Evolutionary conservation across 2,888 invertebrate species (phyloP), one percentile per base, ranked within the genome.

Genomic region (Oeneis ivallda): DNA sequence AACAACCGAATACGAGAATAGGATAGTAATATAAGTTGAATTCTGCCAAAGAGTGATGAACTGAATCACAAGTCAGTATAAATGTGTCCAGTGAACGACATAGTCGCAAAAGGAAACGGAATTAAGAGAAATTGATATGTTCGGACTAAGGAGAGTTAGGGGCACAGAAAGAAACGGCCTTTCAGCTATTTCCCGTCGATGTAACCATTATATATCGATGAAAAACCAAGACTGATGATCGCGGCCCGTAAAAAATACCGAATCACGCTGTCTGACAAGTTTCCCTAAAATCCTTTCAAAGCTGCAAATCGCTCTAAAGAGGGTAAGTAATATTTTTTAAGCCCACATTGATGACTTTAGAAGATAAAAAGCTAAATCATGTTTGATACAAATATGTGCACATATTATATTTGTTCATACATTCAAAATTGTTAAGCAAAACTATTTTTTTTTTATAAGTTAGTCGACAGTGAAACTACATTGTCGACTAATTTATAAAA

Each of bases 231-330:
- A 84, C 82, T 79, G 82, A 84, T 83, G 84, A 75, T 77, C 69
- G 66, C 64, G 67, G 65, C 59, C 62, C 66, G 66, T 68, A 73
- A 80, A 82, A 83, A 74, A 60, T 74, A 76, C 77, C 75, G 79
- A 81, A 76, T 85, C 85, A 84, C 80, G 82, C 77, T 80, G 77
- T 79, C 80, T 77, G 78, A 79, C 74, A 75, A 72, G 65, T 77
- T 80, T 75, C 74, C 75, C 79, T 77, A 73, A 74, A 77, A 77
- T 79, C 78, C 76, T 79, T 80, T 76, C 75, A 69, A 64, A 65
- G 62, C 65, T 58, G 64, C 54, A 62, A 69, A 68, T 70, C 71
- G 65, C 65, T 68, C 62, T 69, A 70, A 70, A 76, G 76, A 73
- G 76, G 71, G 73, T 74, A 71, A 74, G 73, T 74, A 71, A 74